phyloP scores from a whole-genome alignment of 2,888 invertebrate genomes.

The Criorhina ranunculi region DNA sequence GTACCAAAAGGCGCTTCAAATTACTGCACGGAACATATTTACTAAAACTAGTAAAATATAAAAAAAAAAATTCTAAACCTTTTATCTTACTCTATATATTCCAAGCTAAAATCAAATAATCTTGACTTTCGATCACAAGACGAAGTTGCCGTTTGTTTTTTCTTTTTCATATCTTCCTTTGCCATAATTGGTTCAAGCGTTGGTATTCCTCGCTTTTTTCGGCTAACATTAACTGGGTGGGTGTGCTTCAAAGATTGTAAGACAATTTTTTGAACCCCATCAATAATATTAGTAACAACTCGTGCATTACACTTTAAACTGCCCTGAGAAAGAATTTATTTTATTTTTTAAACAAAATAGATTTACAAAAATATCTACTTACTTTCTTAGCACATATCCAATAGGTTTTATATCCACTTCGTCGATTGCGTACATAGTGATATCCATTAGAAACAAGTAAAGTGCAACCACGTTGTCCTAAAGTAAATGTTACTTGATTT shows the following conservation, averaged over 20 bases:
- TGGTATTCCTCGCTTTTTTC: constrained; percentile 80
- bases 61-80: not conserved
- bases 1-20: no score
- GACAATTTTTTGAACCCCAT: constrained; percentile 83
- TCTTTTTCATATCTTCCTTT: not conserved
- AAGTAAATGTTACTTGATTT: constrained; percentile 80
- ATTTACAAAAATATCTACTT: constrained; percentile 25
- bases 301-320: constrained; percentile 84
- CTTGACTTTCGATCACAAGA: constrained; percentile 35
- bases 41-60: not conserved
- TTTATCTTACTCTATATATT: constrained; percentile 41
- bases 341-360: not conserved
- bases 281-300: constrained; percentile 83
- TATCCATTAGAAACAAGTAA: constrained; percentile 82
- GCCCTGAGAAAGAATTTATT: constrained; percentile 79
- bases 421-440: constrained; percentile 83
- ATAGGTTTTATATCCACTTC: constrained; percentile 83
- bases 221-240: constrained; percentile 80
- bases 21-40: no score
- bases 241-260: constrained; percentile 82
- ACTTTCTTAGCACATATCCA: constrained; percentile 85
- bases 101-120: constrained; percentile 60
- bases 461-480: constrained; percentile 83
- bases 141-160: not conserved
- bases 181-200: not conserved